phyloP scores from a whole-genome alignment of 2,888 invertebrate genomes.

The Trimorus sp. region DNA sequence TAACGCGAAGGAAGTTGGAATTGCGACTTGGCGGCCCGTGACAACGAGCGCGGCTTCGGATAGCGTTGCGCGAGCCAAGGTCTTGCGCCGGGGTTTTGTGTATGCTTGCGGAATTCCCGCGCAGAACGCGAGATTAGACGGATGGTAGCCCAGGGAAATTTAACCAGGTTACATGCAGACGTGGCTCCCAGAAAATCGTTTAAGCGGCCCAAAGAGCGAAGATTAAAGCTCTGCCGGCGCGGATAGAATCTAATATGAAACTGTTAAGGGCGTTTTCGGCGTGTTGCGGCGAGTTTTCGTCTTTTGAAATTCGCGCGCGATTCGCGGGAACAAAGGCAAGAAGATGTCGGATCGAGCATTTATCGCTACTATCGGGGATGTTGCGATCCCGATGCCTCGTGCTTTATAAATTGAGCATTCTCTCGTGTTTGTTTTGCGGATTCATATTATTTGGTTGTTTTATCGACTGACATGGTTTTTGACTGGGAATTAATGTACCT shows the following conservation, averaged over 20 bases:
- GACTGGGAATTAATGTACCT: too few species aligned
- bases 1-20: constrained; percentile 44
- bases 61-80: constrained; percentile 15
- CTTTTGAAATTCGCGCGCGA: constrained; percentile 62
- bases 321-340: constrained; percentile 61
- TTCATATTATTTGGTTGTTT: too few species aligned
- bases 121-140: constrained; percentile 66
- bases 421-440: too few species aligned
- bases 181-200: constrained; percentile 66
- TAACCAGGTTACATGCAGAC: constrained; percentile 66
- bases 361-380: constrained; percentile 46
- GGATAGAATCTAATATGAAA: constrained; percentile 65
- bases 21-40: too few species aligned
- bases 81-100: constrained; percentile 45
- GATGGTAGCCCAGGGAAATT: constrained; percentile 67
- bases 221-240: constrained; percentile 65
- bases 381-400: too few species aligned
- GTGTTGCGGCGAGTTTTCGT: constrained; percentile 63
- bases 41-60: background rate
- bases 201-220: constrained; percentile 67
- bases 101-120: constrained; percentile 62
- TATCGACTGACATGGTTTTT: too few species aligned
- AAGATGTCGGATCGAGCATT: constrained; percentile 55
- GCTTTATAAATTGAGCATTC: too few species aligned
- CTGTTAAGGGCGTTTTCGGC: constrained; percentile 63